Percentiles rank a stretch among this genome's conserved stretches.
These are phyloP conservation scores for Pseudococcus jackbeardsleyi DNA, from an alignment of 2,888 invertebrate species.

Conservation along the genomic window DNA sequence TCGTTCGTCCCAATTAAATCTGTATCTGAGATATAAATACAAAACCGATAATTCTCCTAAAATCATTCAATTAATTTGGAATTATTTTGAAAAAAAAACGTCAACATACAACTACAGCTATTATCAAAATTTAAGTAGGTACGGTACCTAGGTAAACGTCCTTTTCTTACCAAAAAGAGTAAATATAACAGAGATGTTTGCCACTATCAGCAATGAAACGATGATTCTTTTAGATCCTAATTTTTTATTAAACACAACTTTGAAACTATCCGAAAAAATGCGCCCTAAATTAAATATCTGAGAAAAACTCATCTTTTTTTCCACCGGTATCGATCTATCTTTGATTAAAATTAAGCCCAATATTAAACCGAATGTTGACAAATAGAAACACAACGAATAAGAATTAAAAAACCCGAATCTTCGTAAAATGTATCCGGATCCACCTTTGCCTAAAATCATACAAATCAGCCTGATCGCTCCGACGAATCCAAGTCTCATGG, in stretches of 20 bases:
- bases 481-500: background rate
- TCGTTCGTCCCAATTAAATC: slow-evolving; percentile 20
- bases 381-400: background rate
- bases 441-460: background rate
- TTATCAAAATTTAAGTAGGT: no score
- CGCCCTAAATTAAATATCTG: background rate
- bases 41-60: background rate
- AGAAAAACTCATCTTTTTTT: background rate
- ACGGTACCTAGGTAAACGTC: no score
- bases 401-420: slow-evolving; percentile 17
- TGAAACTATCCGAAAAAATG: background rate
- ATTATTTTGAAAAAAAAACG: no score
- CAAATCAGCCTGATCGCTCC: background rate
- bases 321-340: background rate
- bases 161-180: background rate
- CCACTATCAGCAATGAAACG: background rate
- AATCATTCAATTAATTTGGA: background rate
- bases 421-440: background rate
- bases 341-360: background rate
- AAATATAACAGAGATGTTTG: background rate
- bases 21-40: background rate
- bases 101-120: no score
- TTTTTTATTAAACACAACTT: background rate
- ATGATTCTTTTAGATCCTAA: no score
- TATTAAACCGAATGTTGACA: background rate